These are phyloP conservation scores for Corythaixoides concolor DNA, from an alignment of 2,113 vertebrate genomes.

Conservation along the genomic window DNA sequence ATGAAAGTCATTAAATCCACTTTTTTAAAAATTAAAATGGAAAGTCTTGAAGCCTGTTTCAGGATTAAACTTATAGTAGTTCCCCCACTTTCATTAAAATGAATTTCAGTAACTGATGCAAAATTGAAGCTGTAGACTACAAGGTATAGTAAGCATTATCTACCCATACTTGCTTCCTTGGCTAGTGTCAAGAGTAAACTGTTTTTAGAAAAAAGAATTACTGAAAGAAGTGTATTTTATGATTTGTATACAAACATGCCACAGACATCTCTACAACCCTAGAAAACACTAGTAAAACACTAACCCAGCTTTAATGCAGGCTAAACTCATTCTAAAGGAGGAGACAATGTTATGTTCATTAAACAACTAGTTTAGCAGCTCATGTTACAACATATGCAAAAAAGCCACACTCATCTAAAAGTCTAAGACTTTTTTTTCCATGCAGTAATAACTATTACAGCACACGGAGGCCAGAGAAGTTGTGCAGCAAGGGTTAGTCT, in stretches of 20 bases:
- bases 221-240: constrained; percentile 37
- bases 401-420: neutral
- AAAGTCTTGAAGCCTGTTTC: constrained; percentile 38
- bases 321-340: constrained; percentile 25
- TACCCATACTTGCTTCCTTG: constrained; percentile 29
- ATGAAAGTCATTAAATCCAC: constrained; percentile 4
- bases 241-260: constrained; percentile 55
- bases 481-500: constrained; percentile 10
- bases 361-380: constrained; percentile 42
- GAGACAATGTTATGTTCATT: neutral
- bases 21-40: neutral
- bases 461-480: neutral
- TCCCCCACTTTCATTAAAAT: constrained; percentile 49
- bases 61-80: constrained; percentile 5
- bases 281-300: constrained; percentile 53
- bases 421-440: neutral
- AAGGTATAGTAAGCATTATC: neutral
- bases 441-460: constrained; percentile 24
- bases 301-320: constrained; percentile 37
- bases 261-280: constrained; percentile 55
- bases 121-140: constrained; percentile 33
- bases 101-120: constrained; percentile 56
- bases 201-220: neutral
- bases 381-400: constrained; percentile 28
- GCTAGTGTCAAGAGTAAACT: constrained; percentile 29